Evolutionary conservation across 2,888 invertebrate species (phyloP), one percentile per base, ranked within the genome.

Genomic region (Sminthurinus aureus): DNA sequence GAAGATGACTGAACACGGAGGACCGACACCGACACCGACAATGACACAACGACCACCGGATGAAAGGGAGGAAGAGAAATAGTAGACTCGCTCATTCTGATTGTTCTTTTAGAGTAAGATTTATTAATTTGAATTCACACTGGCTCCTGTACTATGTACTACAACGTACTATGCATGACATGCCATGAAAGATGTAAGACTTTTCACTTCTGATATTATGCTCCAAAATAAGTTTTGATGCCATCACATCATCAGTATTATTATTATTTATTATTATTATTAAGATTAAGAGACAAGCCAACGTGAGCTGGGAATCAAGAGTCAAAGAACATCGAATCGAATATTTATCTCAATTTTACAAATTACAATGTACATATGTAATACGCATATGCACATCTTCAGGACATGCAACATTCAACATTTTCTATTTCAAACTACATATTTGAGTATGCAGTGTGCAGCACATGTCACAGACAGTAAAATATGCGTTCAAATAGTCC

Each of bases 381-480:
- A 52, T 52, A 13, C 13, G 13, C 13, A 52, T 52, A 52, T 52
- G 52, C 13, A 52, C 9, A 18, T 58, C 15, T 6, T 15, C 18
- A 58, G 58, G 58, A 58, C 18, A 58, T 58, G 13, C 58, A 15
- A 18, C 13, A 58, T 18, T 58, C 18, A 18, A 58, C 18, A 58
- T 58, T 15, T 2, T 6, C 58, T 9, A 38, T 38, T 38, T 38
- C 38, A 38, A 38, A 38, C 38, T 38, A 38, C 6, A n/a, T n/a
- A n/a, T n/a, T n/a, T n/a, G n/a, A n/a, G n/a, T n/a, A n/a, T 38
- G 3, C 38, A 38, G 38, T 38, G 1, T 38, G 38, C 6, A 38
- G 6, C 77, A 77, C 15, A 77, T 77, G 77, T 58, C 24, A 64
- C 13, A 58, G 77, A 77, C 77, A 77, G 77, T 77, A 75, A 75